Base-by-base conservation (phyloP, 2,113 vertebrate genomes). In the Alaudala cheleensis region DNA sequence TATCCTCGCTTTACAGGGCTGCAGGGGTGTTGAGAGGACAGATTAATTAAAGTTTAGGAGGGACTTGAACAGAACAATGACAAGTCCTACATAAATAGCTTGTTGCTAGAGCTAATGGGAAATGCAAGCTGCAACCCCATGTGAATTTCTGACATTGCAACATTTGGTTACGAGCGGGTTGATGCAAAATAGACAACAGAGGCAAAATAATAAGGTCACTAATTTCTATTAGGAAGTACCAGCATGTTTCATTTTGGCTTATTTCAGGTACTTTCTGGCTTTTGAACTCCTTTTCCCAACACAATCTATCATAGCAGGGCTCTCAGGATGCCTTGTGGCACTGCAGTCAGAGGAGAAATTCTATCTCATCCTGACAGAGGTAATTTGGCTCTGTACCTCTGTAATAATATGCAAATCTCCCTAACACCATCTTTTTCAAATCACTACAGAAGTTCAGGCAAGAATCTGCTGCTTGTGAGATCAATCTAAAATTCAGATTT, bases 21-120 rank as follows among this genome's bases (percentile, higher is more conserved):
- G 86, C 86, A 92, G 91, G 87, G 82, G 78, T 82, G 81, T 78
- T 94, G 91, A 95, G 84, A 95, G 91, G 89, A 94, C 73, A 72
- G 95, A 92, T 95, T 97, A 95, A 95, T 96, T 94, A 96, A 95
- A 93, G 85, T 95, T 93, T 94, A 90, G 85, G 65, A 93, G 62
- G 57, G 39, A 51, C 85, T 94, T 1, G 0, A 92, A 91, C 1
- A 7, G 90, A 94, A 83, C 92, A 94, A 90, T 95, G 81, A 94
- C 81, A 87, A 89, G 54, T 69, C 58, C 34, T 80, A 80, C 85
- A 70, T 92, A 90, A 93, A 90, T 83, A 94, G 44, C 82, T 90
- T 56, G 76, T 74, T 93, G 72, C 80, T 78, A 58, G 76, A 88
- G 51, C 67, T 96, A 94, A 84, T 84, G 51, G 82, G 76, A 86